Conservation (phyloP, 2,888 invertebrate genomes). For the Macroteleia sp. region DNA sequence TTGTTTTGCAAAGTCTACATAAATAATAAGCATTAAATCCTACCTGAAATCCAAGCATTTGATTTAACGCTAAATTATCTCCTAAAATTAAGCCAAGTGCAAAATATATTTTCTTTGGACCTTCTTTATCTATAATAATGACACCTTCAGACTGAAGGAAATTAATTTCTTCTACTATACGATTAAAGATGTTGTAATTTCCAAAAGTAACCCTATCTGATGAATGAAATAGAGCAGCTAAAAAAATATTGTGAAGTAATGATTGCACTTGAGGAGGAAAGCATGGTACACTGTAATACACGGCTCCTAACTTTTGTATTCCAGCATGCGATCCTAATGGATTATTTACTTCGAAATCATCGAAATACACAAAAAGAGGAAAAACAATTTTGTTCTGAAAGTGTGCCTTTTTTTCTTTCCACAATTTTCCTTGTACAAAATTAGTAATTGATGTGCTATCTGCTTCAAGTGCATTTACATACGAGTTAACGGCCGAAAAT, state of each 20-base stretch:
- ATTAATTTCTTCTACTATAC: neutral
- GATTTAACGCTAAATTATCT: conserved; percentile 18
- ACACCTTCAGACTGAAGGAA: neutral
- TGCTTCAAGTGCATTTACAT: neutral
- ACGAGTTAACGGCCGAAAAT: neutral
- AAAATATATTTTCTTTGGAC: conserved; percentile 1
- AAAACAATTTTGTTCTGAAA: neutral
- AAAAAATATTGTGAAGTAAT: neutral
- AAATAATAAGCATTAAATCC: neutral
- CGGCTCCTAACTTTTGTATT: neutral
- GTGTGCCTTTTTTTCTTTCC: neutral
- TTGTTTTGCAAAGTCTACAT: neutral
- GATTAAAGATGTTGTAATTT: neutral
- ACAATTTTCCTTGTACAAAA: conserved; percentile 2
- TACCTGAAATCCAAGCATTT: neutral
- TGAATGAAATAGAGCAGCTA: neutral
- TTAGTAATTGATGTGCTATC: neutral
- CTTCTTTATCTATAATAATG: neutral
- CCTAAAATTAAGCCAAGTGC: neutral
- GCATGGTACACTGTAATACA: neutral
- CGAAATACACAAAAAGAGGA: neutral
- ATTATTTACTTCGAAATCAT: conserved; percentile 11
- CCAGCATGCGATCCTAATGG: conserved; percentile 1
- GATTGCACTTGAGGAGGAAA: conserved; percentile 1
- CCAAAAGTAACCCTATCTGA: neutral